Conservation (phyloP, 2,888 invertebrate species). For the Heliconius hortense region DNA sequence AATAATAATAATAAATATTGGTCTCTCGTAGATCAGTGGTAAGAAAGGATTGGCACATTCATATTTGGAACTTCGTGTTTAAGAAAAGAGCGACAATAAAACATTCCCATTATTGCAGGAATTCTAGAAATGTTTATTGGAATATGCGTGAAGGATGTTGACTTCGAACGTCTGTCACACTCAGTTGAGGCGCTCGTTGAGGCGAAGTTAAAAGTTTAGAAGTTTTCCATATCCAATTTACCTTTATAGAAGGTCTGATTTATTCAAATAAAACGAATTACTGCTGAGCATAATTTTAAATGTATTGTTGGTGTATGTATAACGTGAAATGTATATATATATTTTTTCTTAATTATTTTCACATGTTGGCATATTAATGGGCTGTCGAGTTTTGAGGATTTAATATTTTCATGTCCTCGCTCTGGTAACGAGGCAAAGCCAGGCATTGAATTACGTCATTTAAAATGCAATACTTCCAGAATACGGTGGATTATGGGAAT, state of each 20-base stretch:
- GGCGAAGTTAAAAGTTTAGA: constrained; percentile 47
- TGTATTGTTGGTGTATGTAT: not conserved
- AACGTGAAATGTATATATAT: too few relatives aligned
- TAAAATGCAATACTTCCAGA: not conserved
- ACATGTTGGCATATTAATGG: too few relatives aligned
- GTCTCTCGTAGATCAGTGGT: not conserved
- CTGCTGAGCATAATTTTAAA: constrained; percentile 20
- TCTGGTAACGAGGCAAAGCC: not conserved
- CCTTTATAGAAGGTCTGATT: constrained; percentile 46
- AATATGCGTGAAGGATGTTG: constrained; percentile 27
- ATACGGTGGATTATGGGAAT: too few relatives aligned
- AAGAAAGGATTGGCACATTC: not conserved
- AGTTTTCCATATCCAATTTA: constrained; percentile 50
- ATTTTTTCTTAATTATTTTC: too few relatives aligned
- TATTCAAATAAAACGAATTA: constrained; percentile 47
- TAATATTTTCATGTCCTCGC: not conserved
- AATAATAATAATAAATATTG: too few relatives aligned
- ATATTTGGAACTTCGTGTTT: not conserved
- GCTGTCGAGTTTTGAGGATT: not conserved
- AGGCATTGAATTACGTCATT: not conserved
- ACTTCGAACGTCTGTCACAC: constrained; percentile 45
- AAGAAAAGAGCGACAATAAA: not conserved
- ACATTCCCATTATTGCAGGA: constrained; percentile 16
- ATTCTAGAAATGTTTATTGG: constrained; percentile 27
- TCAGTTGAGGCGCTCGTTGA: constrained; percentile 44